Conservation (phyloP, 2,888 invertebrate genomes). For the Ephialtes manifestator region DNA sequence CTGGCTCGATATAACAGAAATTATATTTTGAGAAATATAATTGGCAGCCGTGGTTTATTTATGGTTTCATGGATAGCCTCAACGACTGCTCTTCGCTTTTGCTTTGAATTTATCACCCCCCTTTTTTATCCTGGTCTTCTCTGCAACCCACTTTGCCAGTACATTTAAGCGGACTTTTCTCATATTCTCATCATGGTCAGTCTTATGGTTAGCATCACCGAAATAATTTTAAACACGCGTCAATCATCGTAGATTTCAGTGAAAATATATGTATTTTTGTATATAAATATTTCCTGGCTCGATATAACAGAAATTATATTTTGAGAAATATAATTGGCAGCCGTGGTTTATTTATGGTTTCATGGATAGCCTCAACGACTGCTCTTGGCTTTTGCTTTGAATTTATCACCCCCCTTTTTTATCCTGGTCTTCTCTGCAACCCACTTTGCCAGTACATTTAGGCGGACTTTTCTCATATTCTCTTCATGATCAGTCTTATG, state of each 20-base stretch:
- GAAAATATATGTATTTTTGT: not conserved
- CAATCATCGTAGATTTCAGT: too few species aligned
- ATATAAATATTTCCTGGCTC: too few species aligned
- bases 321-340: too few species aligned
- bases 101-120: constrained; percentile 1
- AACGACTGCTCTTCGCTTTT: constrained; percentile 1
- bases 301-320: too few species aligned
- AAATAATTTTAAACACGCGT: too few species aligned
- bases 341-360: too few species aligned
- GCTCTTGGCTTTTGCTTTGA: constrained; percentile 13
- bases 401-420: not conserved
- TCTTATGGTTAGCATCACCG: not conserved
- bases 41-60: too few species aligned
- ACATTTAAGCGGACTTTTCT: not conserved
- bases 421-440: not conserved
- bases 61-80: too few species aligned
- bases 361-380: too few species aligned
- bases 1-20: too few species aligned
- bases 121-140: not conserved
- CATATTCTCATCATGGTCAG: not conserved
- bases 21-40: too few species aligned
- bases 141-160: not conserved
- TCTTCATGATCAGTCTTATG: not conserved
- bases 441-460: not conserved
- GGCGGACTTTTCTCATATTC: not conserved